A percentile compares a stretch with the other conserved stretches of the same genome.
Conservation (phyloP, 2,113 vertebrate genomes). For the Megaceryle maxima region DNA sequence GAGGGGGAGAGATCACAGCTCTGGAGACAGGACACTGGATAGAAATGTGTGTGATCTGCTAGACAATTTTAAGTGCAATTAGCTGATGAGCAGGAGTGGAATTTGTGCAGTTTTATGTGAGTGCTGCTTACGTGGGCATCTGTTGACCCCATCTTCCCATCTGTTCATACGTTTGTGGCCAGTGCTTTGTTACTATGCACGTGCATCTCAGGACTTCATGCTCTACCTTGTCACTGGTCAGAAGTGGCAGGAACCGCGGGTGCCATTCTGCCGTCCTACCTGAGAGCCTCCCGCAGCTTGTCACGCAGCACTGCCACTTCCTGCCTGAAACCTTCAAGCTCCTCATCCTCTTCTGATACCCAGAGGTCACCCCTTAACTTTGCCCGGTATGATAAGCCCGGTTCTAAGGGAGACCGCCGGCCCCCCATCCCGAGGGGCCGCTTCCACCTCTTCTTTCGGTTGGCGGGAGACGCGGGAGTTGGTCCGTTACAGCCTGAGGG, state of each 20-base stretch:
- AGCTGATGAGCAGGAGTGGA: rapidly evolving
- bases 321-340: slow-evolving; percentile 57
- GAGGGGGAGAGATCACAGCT: background rate
- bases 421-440: slow-evolving; percentile 62
- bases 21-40: background rate
- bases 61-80: background rate
- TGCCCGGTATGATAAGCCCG: slow-evolving; percentile 43
- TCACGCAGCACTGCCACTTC: background rate
- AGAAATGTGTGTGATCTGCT: background rate
- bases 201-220: background rate
- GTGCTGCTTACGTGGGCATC: background rate
- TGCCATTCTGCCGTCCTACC: slow-evolving; percentile 54
- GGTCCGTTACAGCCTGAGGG: slow-evolving; percentile 27
- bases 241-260: background rate
- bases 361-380: slow-evolving; percentile 66
- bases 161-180: background rate
- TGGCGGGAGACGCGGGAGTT: slow-evolving; percentile 41
- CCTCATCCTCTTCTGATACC: slow-evolving; percentile 40
- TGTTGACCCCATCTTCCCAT: background rate
- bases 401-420: slow-evolving; percentile 68
- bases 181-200: rapidly evolving
- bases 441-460: slow-evolving; percentile 1
- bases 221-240: rapidly evolving
- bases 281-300: slow-evolving; percentile 10
- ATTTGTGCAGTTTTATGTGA: background rate